Conservation (phyloP, 2,113 vertebrate genomes). For the Prinia subflava region DNA sequence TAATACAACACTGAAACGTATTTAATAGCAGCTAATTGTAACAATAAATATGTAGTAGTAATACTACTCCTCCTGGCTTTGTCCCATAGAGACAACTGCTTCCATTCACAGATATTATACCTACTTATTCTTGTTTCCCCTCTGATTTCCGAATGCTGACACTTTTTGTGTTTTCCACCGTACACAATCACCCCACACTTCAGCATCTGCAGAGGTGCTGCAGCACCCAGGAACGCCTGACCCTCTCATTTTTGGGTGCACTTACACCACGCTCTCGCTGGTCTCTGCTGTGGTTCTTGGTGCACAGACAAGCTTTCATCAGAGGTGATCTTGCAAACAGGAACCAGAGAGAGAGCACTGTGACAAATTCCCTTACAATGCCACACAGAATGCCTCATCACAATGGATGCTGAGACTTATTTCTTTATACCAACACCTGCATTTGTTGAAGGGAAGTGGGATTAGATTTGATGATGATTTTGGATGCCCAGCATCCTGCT, state of each 20-base stretch:
- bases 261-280: rapidly evolving
- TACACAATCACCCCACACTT: rapidly evolving
- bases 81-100: neutral
- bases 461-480: neutral
- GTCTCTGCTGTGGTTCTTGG: neutral
- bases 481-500: neutral
- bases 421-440: neutral
- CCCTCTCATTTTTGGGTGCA: neutral
- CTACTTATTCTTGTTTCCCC: neutral
- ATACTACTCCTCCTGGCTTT: neutral
- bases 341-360: neutral
- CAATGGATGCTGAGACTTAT: neutral
- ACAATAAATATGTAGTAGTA: neutral
- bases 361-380: neutral
- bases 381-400: neutral
- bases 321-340: neutral
- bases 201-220: neutral
- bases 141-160: neutral
- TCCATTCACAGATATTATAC: neutral
- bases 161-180: neutral
- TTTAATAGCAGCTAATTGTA: neutral
- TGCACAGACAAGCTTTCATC: neutral
- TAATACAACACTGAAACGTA: neutral
- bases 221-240: neutral
- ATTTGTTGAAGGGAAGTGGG: neutral